Evolutionary conservation across 2,797 vertebrate species (phyloP).

Genomic region (Monodelphis domestica): DNA sequence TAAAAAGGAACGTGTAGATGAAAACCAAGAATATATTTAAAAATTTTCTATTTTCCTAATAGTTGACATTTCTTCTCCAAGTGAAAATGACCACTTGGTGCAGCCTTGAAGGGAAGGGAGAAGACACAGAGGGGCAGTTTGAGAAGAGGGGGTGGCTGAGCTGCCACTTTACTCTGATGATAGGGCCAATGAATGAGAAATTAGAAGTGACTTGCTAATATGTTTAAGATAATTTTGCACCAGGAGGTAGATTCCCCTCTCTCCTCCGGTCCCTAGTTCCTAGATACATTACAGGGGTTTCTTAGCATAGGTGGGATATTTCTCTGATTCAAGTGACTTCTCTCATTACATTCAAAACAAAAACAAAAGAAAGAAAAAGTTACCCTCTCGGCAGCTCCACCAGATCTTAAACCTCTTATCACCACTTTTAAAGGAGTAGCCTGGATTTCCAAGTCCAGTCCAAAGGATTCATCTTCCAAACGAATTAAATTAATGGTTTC

Average conservation of each 20-base stretch:
- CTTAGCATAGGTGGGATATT: background rate
- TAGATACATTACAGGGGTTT: background rate
- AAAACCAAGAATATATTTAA: background rate
- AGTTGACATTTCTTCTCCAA: background rate
- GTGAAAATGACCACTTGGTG: background rate
- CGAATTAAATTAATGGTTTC: slow-evolving; percentile 86
- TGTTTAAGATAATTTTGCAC: background rate
- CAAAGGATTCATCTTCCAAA: slow-evolving; percentile 86
- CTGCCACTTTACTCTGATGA: too few relatives aligned
- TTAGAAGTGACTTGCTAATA: background rate
- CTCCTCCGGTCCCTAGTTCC: background rate
- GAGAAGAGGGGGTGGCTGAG: background rate
- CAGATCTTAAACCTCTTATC: slow-evolving; percentile 86
- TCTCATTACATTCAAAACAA: background rate
- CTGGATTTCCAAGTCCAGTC: slow-evolving; percentile 90
- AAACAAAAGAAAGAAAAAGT: slow-evolving; percentile 12
- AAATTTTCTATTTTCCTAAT: background rate
- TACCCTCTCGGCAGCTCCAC: slow-evolving; percentile 90
- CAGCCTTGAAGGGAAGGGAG: background rate
- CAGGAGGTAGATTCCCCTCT: background rate
- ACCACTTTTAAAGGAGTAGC: slow-evolving; percentile 87
- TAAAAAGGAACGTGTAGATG: too few relatives aligned
- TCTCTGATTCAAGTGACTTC: background rate
- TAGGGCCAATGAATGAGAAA: background rate
- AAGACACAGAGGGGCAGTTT: background rate